Evolutionary conservation across 1,140 invertebrate species (phyloP), one percentile per base, ranked within the genome.

Genomic region (Idris sp.): DNA sequence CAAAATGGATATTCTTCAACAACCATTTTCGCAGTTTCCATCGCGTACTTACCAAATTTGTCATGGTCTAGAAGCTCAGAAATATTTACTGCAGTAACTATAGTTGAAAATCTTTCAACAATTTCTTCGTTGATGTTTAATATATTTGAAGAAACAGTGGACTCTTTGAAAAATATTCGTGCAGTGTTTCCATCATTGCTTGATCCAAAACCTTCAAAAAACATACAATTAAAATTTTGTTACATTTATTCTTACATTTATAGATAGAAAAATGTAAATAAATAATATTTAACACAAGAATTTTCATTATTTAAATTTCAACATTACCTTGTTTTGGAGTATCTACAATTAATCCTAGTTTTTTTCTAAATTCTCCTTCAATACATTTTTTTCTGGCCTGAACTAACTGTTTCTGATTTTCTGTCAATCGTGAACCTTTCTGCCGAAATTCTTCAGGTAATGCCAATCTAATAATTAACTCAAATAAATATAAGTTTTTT

Each of bases 331-430:
- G 25, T 7, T 56, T 56, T 41, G 51, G 51, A 1, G 9, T 10
- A 56, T 56, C 38, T 10, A 43, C 51, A 56, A 31, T 13, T 13
- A 41, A 56, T 4, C 51, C 51, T 56, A 56, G 43, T 22, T 56
- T 4, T 5, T 9, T 18, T 22, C 28, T 16, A 25, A 56, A 56
- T 8, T 56, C 2, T 14, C 13, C 7, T 43, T 56, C 38, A 30
- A 41, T 43, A n/a, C 22, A 25, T 43, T 19, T 31, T n/a, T 41
- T 56, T 11, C 28, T 41, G n/a, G 36, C 22, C 16, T 54, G 5
- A 14, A 54, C 2, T 19, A 40, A 5, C n/a, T 54, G n/a, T 10
- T 54, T 54, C 11, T 19, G 25, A 2, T 41, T 8, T 9, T 2
- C 19, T 13, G 25, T 38, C 30, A 54, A 54, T 19, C 51, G 40